Evolutionary conservation across 2,888 invertebrate species (phyloP).

Genomic region (Stegana nigrithorax): DNA sequence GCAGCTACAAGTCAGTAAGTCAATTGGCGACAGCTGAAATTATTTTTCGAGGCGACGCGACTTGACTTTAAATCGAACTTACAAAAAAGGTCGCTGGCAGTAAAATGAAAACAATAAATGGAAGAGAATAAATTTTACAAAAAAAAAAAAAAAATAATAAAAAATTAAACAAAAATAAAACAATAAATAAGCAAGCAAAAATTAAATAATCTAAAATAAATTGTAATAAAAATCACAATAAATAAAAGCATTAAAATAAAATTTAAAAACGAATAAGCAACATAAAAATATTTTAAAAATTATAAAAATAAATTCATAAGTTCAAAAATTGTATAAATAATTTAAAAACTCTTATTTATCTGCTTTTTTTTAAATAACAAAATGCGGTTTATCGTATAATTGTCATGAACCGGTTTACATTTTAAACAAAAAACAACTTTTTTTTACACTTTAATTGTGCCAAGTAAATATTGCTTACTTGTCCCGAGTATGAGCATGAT

Average conservation of each 20-base stretch:
- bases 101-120: no score
- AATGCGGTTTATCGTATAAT: no score
- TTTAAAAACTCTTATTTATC: no score
- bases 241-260: no score
- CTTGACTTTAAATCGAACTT: no score
- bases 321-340: no score
- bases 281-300: no score
- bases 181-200: neutral
- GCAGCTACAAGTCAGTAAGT: constrained; percentile 51
- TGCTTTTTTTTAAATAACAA: no score
- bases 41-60: neutral
- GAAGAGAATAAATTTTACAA: neutral
- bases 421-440: neutral
- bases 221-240: no score
- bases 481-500: no score
- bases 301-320: neutral
- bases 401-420: constrained; percentile 1
- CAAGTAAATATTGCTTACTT: neutral
- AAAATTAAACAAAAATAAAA: neutral
- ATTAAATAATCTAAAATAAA: constrained; percentile 3
- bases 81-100: no score
- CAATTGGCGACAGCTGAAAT: constrained; percentile 51
- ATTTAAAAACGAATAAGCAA: no score
- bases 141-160: neutral
- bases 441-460: neutral